Percentiles rank a stretch among this genome's conserved stretches.
phyloP scores from a whole-genome alignment of 2,888 invertebrate species.

The Gisinianus flammeolus region DNA sequence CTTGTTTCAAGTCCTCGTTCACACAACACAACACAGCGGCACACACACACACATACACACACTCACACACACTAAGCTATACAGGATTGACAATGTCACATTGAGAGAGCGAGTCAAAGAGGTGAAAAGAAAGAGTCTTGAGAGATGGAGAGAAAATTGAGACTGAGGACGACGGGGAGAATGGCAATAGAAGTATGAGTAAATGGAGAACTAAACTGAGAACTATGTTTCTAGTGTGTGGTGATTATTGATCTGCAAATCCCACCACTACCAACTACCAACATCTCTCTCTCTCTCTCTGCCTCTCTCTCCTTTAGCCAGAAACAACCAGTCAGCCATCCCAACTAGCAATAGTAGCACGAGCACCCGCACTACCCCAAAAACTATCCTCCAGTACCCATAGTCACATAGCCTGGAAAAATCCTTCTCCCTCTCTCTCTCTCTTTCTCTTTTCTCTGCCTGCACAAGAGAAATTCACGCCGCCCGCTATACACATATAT shows the following conservation, averaged over 20 bases:
- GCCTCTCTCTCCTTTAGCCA: background rate
- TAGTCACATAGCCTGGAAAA: background rate
- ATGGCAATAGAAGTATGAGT: conserved; percentile 26
- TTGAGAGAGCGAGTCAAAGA: background rate
- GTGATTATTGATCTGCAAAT: conserved; percentile 32
- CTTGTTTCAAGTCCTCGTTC: too few species aligned
- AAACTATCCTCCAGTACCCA: background rate
- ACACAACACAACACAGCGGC: too few species aligned
- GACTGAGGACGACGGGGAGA: conserved; percentile 19
- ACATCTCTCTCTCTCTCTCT: conserved; percentile 5
- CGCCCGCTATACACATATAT: background rate
- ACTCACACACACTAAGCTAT: too few species aligned
- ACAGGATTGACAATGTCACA: background rate
- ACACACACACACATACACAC: too few species aligned
- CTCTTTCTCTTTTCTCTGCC: too few species aligned
- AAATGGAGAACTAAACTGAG: conserved; percentile 31
- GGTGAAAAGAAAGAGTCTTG: background rate
- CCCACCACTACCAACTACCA: conserved; percentile 20
- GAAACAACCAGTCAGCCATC: background rate
- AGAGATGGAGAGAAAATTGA: conserved; percentile 12
- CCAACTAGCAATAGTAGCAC: background rate
- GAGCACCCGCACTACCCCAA: background rate
- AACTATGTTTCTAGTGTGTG: conserved; percentile 26
- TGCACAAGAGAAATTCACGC: background rate
- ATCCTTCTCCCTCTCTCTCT: background rate